These are phyloP conservation scores for Sebastes kiyomatsui DNA, from an alignment of 2,797 vertebrate species.

Conservation along the genomic window DNA sequence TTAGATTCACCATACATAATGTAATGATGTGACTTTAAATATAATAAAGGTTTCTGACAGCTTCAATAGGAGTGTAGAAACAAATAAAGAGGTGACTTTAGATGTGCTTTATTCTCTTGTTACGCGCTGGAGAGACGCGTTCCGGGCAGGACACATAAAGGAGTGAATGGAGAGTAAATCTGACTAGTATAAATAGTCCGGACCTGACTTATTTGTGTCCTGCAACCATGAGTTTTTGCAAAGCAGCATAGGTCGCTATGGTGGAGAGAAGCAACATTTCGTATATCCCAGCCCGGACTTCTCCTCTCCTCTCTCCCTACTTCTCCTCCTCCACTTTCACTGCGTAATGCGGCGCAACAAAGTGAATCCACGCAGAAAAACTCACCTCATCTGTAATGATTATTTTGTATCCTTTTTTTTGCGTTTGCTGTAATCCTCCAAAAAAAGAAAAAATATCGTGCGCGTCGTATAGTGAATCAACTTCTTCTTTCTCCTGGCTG, in stretches of 20 bases:
- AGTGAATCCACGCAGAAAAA: constrained; percentile 66
- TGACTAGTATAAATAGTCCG: constrained; percentile 27
- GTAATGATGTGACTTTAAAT: neutral
- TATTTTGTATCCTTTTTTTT: constrained; percentile 67
- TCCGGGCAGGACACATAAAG: neutral
- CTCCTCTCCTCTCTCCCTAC: constrained; percentile 44
- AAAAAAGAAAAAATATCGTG: constrained; percentile 14
- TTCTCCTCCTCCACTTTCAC: constrained; percentile 45
- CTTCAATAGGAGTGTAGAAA: neutral
- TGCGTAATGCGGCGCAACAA: constrained; percentile 54
- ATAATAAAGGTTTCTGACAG: neutral
- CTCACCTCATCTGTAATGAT: constrained; percentile 84
- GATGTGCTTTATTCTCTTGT: neutral
- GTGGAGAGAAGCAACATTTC: constrained; percentile 31
- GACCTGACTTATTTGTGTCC: constrained; percentile 67
- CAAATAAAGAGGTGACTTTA: constrained; percentile 5
- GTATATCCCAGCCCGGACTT: constrained; percentile 56
- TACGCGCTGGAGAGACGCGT: neutral
- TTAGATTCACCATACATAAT: neutral
- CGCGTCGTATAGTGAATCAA: constrained; percentile 70
- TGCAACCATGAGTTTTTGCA: constrained; percentile 62
- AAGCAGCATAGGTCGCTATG: constrained; percentile 16
- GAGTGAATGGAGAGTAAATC: constrained; percentile 34
- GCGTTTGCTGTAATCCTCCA: constrained; percentile 61
- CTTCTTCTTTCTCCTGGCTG: constrained; percentile 68